Evolutionary conservation across 2,113 vertebrate genomes (phyloP), one percentile per base, ranked within the genome.

Genomic region (Aspidoscelis tigris): DNA sequence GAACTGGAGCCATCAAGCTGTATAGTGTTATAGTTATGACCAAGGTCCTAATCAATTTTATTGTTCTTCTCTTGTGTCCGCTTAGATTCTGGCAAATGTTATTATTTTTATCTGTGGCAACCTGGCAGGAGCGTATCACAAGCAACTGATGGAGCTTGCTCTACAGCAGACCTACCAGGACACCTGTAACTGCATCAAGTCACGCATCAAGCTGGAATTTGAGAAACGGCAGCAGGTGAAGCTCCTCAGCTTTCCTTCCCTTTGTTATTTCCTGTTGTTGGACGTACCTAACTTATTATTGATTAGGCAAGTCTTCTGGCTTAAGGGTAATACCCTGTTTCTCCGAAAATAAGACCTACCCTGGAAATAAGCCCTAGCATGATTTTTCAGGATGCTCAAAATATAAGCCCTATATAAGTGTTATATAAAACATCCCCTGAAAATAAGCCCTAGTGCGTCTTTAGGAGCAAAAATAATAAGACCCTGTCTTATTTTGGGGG

Each of bases 171-270:
- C 98, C 0, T 99, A 99, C 78, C 97, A 98, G 82, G 98, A 99
- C 95, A 99, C 98, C 0, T 99, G 98, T 94, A 99, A 99, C 91
- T 99, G 98, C 95, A 99, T 99, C 94, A 99, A 99, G 92, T 98
- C 98, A 12, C 97, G 98, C 8, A 99, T 99, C 94, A 99, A 99
- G 92, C 86, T 99, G 88, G 98, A 99, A 84, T 99, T 99, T 95
- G 98, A 99, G 91, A 99, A 99, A 88, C 96, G 97, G 41, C 98
- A 99, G 80, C 98, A 99, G 98, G 98, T 99, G 96, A 88, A 74
- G 20, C 21, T n/a, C 22, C 8, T 65, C 43, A 1, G 18, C 21
- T 68, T 84, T 89, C 18, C 53, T 6, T 0, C 9, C 55, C 0
- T 77, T 7, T 5, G 20, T 3, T 16, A 0, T 82, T 89, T 14